Conservation (phyloP, 2,888 invertebrate genomes). For the Hoplodrina blanda region DNA sequence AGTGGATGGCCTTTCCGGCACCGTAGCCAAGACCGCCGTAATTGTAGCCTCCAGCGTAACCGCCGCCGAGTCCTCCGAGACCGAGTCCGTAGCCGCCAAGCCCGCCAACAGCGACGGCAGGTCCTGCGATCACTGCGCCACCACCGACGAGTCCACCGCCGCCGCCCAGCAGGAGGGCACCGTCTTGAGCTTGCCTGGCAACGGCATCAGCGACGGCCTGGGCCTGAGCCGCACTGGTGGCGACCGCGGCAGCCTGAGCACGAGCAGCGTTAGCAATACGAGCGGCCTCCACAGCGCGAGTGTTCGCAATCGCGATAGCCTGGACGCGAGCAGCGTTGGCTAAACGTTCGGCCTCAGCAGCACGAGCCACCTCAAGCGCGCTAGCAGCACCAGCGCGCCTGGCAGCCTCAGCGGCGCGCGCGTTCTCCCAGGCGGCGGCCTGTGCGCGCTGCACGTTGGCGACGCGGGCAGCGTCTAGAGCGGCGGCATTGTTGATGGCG, state of each 20-base stretch:
- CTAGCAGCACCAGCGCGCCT: constrained; percentile 73
- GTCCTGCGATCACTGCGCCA: constrained; percentile 55
- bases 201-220: constrained; percentile 69
- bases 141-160: constrained; percentile 56
- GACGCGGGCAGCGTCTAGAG: constrained; percentile 83
- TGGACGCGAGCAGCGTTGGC: constrained; percentile 86
- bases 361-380: constrained; percentile 66
- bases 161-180: constrained; percentile 78
- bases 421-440: constrained; percentile 86
- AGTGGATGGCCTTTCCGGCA: constrained; percentile 43
- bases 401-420: constrained; percentile 84
- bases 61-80: constrained; percentile 58
- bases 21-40: constrained; percentile 35
- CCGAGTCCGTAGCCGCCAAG: constrained; percentile 64
- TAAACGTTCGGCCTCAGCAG: constrained; percentile 70
- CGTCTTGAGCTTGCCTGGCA: constrained; percentile 79
- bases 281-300: constrained; percentile 84
- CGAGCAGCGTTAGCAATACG: constrained; percentile 79
- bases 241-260: constrained; percentile 64
- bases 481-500: constrained; percentile 86
- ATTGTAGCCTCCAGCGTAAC: constrained; percentile 61
- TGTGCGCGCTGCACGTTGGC: constrained; percentile 86
- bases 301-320: constrained; percentile 85
- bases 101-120: constrained; percentile 65
- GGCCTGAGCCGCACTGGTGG: constrained; percentile 61